phyloP scores from a whole-genome alignment of 2,797 vertebrate genomes.

The Thamnophis elegans region DNA sequence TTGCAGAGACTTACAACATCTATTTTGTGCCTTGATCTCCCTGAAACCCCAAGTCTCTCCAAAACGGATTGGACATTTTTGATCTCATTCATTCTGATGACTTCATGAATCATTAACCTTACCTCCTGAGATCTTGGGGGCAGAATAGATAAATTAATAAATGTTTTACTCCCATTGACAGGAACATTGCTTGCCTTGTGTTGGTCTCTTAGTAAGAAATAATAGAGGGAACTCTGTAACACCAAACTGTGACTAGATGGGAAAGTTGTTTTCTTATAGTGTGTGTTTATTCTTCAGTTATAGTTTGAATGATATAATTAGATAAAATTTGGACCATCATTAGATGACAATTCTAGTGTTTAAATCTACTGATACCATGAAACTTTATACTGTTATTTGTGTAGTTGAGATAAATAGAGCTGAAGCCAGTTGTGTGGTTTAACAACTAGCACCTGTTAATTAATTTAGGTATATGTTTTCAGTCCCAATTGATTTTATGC shows the following conservation, averaged over 20 bases:
- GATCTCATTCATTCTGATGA: not conserved
- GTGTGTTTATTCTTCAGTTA: slow-evolving; percentile 11
- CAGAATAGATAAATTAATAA: not conserved
- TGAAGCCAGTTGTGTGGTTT: slow-evolving; percentile 9
- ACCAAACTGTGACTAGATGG: slow-evolving; percentile 17
- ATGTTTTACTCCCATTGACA: not conserved
- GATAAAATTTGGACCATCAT: not conserved
- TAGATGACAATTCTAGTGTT: slow-evolving; percentile 1
- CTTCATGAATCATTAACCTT: not conserved
- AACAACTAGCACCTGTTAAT: slow-evolving; percentile 26
- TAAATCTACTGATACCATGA: not conserved
- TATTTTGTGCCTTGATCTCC: not conserved
- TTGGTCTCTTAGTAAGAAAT: slow-evolving; percentile 26
- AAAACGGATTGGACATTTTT: not conserved
- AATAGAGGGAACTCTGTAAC: slow-evolving; percentile 12
- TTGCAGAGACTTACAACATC: not conserved
- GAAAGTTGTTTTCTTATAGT: not conserved
- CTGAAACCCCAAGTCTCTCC: not conserved
- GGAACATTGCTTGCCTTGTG: not conserved
- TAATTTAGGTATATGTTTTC: slow-evolving; percentile 21
- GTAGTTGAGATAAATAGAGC: not conserved
- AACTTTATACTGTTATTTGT: not conserved
- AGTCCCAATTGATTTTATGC: slow-evolving; percentile 18
- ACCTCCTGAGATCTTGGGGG: not conserved
- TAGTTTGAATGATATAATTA: slow-evolving; percentile 26